Evolutionary conservation across 2,113 vertebrate species (phyloP).

Genomic region (Albula glossodonta): DNA sequence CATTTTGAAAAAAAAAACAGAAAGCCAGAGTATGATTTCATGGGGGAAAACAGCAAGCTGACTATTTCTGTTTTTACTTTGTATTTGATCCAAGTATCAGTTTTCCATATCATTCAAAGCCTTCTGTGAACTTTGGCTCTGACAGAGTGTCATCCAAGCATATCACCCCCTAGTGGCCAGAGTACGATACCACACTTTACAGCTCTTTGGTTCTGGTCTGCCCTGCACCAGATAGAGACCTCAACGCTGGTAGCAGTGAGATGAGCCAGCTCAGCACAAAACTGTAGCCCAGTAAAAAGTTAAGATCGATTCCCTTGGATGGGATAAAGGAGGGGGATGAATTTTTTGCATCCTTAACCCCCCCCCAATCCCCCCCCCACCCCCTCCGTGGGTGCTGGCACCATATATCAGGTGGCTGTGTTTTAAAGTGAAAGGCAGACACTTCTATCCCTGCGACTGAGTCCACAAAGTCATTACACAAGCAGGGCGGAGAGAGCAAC

Average conservation of each 20-base stretch:
- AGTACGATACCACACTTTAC: background rate
- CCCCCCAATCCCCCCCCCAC: no score
- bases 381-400: background rate
- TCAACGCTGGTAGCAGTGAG: background rate
- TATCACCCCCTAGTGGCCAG: background rate
- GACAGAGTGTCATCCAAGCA: background rate
- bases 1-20: no score
- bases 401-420: background rate
- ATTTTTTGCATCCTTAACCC: background rate
- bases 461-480: slow-evolving; percentile 12
- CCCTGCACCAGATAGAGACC: background rate
- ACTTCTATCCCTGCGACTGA: background rate
- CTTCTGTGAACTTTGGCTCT: background rate
- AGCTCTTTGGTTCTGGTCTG: background rate
- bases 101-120: background rate
- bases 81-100: background rate
- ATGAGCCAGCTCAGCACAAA: background rate
- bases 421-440: background rate
- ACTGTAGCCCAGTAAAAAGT: background rate
- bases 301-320: background rate
- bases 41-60: no score
- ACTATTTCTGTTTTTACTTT: no score
- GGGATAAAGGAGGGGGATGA: background rate
- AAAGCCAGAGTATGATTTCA: no score
- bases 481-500: slow-evolving; percentile 4